Evolutionary conservation across 2,888 invertebrate genomes (phyloP).

Genomic region (Altica lythri): DNA sequence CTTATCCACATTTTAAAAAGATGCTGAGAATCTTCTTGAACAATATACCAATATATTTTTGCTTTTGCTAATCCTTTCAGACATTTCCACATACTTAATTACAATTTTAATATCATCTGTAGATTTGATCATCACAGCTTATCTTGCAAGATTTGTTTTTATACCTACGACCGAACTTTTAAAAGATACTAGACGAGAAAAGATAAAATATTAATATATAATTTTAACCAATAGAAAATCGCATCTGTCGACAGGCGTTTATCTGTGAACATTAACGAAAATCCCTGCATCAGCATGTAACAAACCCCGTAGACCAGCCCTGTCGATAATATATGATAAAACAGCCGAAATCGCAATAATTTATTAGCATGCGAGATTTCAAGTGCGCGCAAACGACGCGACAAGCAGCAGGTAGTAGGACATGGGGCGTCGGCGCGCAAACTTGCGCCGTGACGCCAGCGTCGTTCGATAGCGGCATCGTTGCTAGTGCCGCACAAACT

Average conservation of each 20-base stretch:
- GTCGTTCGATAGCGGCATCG: constrained; percentile 56
- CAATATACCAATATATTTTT: too few species aligned
- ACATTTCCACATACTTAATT: too few species aligned
- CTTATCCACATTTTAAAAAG: too few species aligned
- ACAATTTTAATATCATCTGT: too few species aligned
- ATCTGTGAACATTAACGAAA: constrained; percentile 1
- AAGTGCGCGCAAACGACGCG: constrained; percentile 45
- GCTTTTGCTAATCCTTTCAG: too few species aligned
- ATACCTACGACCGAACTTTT: too few species aligned
- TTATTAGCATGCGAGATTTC: constrained; percentile 49
- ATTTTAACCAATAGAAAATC: too few species aligned
- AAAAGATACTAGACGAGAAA: too few species aligned
- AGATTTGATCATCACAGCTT: too few species aligned
- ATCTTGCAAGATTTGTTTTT: too few species aligned
- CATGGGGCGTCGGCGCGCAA: constrained; percentile 53
- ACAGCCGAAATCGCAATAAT: constrained; percentile 49
- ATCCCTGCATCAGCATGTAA: not conserved
- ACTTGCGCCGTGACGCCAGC: constrained; percentile 55
- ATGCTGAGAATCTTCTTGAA: too few species aligned
- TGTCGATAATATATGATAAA: constrained; percentile 38
- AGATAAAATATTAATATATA: too few species aligned
- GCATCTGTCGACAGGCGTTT: constrained; percentile 4
- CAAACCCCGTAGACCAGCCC: constrained; percentile 19
- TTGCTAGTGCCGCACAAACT: constrained; percentile 57
- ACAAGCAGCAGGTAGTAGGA: constrained; percentile 55